Evolutionary conservation across 1,140 invertebrate genomes (phyloP).

Genomic region (Drosophila watanabei): DNA sequence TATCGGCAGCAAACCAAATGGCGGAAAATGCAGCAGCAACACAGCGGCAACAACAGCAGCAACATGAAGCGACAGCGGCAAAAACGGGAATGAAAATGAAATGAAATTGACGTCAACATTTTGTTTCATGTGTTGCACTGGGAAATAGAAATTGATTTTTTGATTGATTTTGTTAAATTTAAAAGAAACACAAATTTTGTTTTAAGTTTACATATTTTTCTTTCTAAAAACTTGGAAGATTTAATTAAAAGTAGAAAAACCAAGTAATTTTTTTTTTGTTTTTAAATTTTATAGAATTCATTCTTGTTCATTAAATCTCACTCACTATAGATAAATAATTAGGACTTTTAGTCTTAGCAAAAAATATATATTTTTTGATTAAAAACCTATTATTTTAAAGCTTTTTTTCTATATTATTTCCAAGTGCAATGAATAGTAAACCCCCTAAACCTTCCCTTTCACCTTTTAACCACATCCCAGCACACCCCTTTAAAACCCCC

Average conservation of each 20-base stretch:
- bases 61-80: constrained; percentile 36
- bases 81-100: constrained; percentile 51
- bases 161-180: background rate
- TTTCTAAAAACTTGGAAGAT: too few species aligned
- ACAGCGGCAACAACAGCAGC: constrained; percentile 46
- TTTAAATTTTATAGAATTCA: too few species aligned
- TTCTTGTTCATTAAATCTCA: too few species aligned
- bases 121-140: constrained; percentile 36
- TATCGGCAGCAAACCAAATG: constrained; percentile 73
- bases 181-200: too few species aligned
- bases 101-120: constrained; percentile 63
- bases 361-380: background rate
- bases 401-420: background rate
- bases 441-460: background rate
- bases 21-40: constrained; percentile 69
- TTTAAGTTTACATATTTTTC: too few species aligned
- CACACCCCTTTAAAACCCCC: background rate
- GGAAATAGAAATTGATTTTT: background rate
- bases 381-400: background rate
- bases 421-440: background rate
- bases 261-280: too few species aligned
- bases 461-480: background rate
- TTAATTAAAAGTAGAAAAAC: too few species aligned
- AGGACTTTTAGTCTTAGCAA: too few species aligned
- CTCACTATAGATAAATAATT: too few species aligned